Percentiles rank a stretch among this genome's conserved stretches.
Evolutionary conservation across 2,113 vertebrate genomes (phyloP).

Genomic region (Cynoglossus semilaevis): DNA sequence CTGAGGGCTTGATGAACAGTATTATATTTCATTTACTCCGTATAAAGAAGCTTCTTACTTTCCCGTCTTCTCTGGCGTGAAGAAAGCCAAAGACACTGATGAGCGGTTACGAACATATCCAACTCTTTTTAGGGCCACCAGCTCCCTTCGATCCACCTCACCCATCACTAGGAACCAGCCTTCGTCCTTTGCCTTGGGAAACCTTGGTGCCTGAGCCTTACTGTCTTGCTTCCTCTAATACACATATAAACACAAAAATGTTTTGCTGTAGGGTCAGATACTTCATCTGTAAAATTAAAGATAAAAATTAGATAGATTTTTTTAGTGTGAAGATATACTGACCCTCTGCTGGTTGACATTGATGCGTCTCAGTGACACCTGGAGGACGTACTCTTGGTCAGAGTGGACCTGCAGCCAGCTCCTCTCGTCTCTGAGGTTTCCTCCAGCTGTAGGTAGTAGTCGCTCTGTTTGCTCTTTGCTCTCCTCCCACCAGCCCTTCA

Average conservation of each 20-base stretch:
- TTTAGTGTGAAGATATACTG: constrained; percentile 50
- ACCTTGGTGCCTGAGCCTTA: constrained; percentile 86
- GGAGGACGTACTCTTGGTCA: constrained; percentile 97
- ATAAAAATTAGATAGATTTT: too few species aligned
- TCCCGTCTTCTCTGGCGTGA: constrained; percentile 86
- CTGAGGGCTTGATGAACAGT: too few species aligned
- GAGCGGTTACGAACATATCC: constrained; percentile 82
- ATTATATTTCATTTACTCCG: background rate
- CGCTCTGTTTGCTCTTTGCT: constrained; percentile 76
- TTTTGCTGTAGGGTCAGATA: background rate
- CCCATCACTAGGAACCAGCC: constrained; percentile 94
- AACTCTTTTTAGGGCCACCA: constrained; percentile 91
- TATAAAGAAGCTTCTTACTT: constrained; percentile 76
- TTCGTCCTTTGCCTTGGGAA: constrained; percentile 94
- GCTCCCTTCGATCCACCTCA: constrained; percentile 90
- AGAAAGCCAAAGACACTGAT: constrained; percentile 86
- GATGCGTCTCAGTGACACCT: constrained; percentile 84
- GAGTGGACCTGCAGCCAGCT: constrained; percentile 89
- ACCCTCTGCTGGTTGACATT: constrained; percentile 84
- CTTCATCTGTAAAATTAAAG: too few species aligned
- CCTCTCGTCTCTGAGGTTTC: constrained; percentile 76
- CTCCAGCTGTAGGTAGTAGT: constrained; percentile 62
- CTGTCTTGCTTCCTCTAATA: constrained; percentile 89
- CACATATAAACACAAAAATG: background rate
- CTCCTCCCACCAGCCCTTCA: constrained; percentile 91